Evolutionary conservation across 2,888 invertebrate species (phyloP).

Genomic region (Venusia cambrica): DNA sequence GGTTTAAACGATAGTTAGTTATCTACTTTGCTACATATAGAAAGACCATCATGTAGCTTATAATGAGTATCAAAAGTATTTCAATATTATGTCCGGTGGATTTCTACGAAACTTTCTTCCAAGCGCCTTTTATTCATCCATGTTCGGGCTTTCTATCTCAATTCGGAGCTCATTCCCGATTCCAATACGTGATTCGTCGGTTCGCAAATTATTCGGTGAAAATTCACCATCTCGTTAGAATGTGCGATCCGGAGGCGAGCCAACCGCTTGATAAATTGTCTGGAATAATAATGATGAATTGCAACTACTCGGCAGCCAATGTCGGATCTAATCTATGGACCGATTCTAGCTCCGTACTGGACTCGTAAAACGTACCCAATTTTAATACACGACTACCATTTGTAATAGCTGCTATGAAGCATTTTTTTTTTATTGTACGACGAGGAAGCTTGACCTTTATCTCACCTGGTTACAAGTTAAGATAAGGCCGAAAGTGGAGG

Average conservation of each 20-base stretch:
- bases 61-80: too few species aligned
- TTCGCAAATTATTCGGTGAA: conserved; percentile 80
- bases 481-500: too few species aligned
- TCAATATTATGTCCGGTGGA: conserved; percentile 11
- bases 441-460: too few species aligned
- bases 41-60: too few species aligned
- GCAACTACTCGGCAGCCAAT: conserved; percentile 71
- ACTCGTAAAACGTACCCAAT: conserved; percentile 14
- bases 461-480: too few species aligned
- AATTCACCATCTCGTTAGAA: conserved; percentile 82
- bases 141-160: conserved; percentile 78
- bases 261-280: conserved; percentile 81
- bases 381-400: conserved; percentile 13
- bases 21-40: too few species aligned
- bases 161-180: conserved; percentile 75
- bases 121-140: conserved; percentile 47
- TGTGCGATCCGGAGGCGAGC: conserved; percentile 76
- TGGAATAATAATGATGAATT: conserved; percentile 82
- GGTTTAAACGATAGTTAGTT: too few species aligned
- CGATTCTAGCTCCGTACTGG: conserved; percentile 45
- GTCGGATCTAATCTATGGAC: conserved; percentile 68
- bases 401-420: too few species aligned
- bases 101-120: conserved; percentile 22
- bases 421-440: too few species aligned
- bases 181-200: conserved; percentile 81